Evolutionary conservation across 23 tunicate species (phyloP).

Genomic region (Phallusia fumigata): DNA sequence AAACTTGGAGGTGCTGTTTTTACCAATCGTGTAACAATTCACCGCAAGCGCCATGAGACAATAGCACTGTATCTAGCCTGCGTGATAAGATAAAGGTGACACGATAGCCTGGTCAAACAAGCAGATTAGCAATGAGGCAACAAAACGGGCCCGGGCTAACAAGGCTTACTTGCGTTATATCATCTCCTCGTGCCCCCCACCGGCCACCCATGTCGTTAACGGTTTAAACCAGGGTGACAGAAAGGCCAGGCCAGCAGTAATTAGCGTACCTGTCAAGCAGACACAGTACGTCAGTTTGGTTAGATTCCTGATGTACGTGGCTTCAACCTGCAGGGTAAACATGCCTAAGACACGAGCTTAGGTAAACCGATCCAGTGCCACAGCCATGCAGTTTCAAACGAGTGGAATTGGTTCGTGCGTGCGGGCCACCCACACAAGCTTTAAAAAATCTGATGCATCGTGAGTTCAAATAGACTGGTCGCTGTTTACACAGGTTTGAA

Average conservation of each 20-base stretch:
- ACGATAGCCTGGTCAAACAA: slow-evolving; percentile 5
- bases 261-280: slow-evolving; percentile 10
- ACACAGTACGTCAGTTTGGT: slow-evolving; percentile 11
- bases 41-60: too few relatives aligned
- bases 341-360: slow-evolving; percentile 11
- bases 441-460: slow-evolving; percentile 3
- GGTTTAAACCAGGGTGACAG: slow-evolving; percentile 10
- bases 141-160: slow-evolving; percentile 2
- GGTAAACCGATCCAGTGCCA: slow-evolving; percentile 16
- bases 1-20: too few relatives aligned
- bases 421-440: slow-evolving; percentile 11
- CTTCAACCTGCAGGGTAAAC: slow-evolving; percentile 3
- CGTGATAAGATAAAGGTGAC: slow-evolving; percentile 9
- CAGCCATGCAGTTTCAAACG: slow-evolving; percentile 5
- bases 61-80: not conserved
- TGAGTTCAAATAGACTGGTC: slow-evolving; percentile 11
- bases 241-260: slow-evolving; percentile 7
- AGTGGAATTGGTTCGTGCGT: not conserved
- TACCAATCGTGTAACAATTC: too few relatives aligned
- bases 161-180: slow-evolving; percentile 12
- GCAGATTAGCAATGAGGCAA: not conserved
- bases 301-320: slow-evolving; percentile 4
- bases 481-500: slow-evolving; percentile 12
- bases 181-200: not conserved
- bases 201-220: slow-evolving; percentile 8